These are phyloP conservation scores for Drosophila suboccidentalis DNA, from an alignment of 2,888 invertebrate species.

Conservation along the genomic window DNA sequence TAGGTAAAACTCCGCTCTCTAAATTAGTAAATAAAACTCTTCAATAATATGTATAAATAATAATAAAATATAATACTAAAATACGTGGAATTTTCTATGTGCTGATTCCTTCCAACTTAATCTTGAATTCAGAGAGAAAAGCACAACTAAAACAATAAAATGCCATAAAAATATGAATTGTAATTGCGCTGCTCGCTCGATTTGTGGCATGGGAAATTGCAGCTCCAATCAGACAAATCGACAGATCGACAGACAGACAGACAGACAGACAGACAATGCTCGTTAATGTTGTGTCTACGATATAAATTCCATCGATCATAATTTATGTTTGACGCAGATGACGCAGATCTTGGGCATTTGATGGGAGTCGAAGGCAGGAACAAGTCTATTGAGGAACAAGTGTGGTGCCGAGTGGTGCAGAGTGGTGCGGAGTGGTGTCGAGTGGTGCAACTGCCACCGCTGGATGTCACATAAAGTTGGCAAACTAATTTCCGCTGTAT, in stretches of 20 bases:
- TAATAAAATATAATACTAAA: background rate
- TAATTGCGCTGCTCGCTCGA: conserved; percentile 61
- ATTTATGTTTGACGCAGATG: conserved; percentile 63
- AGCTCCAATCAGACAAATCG: conserved; percentile 15
- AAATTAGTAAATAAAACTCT: too few species aligned
- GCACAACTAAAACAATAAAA: conserved; percentile 2
- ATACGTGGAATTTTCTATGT: conserved; percentile 2
- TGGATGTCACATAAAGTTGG: conserved; percentile 58
- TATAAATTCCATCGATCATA: conserved; percentile 64
- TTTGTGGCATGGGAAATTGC: conserved; percentile 40
- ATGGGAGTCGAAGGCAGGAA: conserved; percentile 5
- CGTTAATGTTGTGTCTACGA: conserved; percentile 68
- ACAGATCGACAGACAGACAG: too few species aligned
- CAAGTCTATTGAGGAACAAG: conserved; percentile 7
- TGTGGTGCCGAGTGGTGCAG: conserved; percentile 6
- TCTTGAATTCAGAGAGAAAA: background rate
- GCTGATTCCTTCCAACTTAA: background rate
- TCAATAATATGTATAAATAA: too few species aligned
- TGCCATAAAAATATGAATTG: conserved; percentile 69
- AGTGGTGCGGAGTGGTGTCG: background rate
- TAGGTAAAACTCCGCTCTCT: too few species aligned
- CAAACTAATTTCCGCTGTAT: conserved; percentile 73
- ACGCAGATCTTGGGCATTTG: conserved; percentile 39
- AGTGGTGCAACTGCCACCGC: conserved; percentile 24
- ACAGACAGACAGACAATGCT: conserved; percentile 18